These are phyloP conservation scores for Heliconius aoede DNA, from an alignment of 2,888 invertebrate genomes.

Conservation along the genomic window DNA sequence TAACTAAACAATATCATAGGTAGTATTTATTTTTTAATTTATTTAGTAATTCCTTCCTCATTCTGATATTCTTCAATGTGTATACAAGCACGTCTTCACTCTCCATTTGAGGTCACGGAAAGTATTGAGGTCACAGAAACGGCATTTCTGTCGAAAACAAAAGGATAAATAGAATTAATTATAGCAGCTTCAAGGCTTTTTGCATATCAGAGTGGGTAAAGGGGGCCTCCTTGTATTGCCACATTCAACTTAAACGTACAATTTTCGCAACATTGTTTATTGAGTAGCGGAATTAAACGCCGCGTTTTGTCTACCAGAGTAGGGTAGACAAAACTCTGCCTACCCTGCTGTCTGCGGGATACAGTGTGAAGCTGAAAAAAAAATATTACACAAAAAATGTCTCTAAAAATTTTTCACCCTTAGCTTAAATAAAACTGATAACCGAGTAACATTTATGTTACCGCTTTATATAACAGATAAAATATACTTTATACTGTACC, in stretches of 20 bases:
- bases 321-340: too few relatives aligned
- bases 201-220: neutral
- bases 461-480: neutral
- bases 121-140: slow-evolving; percentile 36
- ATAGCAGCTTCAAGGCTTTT: neutral
- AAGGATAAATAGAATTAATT: neutral
- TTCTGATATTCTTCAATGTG: slow-evolving; percentile 18
- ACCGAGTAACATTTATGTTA: neutral
- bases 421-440: too few relatives aligned
- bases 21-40: neutral
- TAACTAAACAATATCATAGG: neutral
- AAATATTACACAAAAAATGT: too few relatives aligned
- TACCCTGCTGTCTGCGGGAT: too few relatives aligned
- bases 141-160: neutral
- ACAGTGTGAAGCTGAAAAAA: too few relatives aligned
- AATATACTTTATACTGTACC: neutral
- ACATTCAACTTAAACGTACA: too few relatives aligned
- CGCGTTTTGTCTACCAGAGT: too few relatives aligned
- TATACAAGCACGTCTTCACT: slow-evolving; percentile 36
- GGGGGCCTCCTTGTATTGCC: too few relatives aligned
- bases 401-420: too few relatives aligned
- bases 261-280: too few relatives aligned
- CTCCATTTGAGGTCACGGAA: slow-evolving; percentile 39
- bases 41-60: slow-evolving; percentile 2
- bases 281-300: too few relatives aligned